Percentiles rank a stretch among this genome's conserved stretches.
phyloP scores from a whole-genome alignment of 2,888 invertebrate species.

The Scotopteryx bipunctaria region DNA sequence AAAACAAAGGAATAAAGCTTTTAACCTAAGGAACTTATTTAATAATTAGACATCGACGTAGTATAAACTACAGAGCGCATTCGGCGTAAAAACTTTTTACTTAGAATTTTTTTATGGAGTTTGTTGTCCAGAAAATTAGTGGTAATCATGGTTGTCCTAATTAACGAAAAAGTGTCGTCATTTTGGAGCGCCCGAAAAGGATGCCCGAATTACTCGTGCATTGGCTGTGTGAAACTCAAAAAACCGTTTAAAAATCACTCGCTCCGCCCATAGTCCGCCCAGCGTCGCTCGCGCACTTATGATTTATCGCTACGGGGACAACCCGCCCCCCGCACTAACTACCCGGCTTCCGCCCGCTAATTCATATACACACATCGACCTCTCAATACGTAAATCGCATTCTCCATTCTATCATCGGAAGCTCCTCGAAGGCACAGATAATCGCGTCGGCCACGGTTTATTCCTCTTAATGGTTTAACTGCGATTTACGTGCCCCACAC shows the following conservation, averaged over 20 bases:
- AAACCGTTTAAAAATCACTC: slow-evolving; percentile 82
- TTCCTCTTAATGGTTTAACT: slow-evolving; percentile 58
- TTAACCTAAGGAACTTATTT: background rate
- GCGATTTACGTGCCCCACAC: slow-evolving; percentile 52
- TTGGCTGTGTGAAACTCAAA: slow-evolving; percentile 77
- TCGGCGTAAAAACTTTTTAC: slow-evolving; percentile 26
- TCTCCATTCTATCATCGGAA: slow-evolving; percentile 62
- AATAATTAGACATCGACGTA: background rate
- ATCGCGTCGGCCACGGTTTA: slow-evolving; percentile 62
- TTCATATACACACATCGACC: slow-evolving; percentile 68
- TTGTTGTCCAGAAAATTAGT: slow-evolving; percentile 67
- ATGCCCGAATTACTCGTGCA: slow-evolving; percentile 72
- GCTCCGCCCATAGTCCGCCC: slow-evolving; percentile 79
- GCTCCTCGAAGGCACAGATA: slow-evolving; percentile 42
- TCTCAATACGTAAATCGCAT: slow-evolving; percentile 69
- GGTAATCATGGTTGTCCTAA: slow-evolving; percentile 76
- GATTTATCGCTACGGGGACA: slow-evolving; percentile 80
- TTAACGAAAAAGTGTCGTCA: slow-evolving; percentile 80
- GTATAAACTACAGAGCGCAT: background rate
- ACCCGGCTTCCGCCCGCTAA: slow-evolving; percentile 76
- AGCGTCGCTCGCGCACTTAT: slow-evolving; percentile 76
- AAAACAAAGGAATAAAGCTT: background rate
- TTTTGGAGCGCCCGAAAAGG: slow-evolving; percentile 74
- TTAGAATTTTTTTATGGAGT: slow-evolving; percentile 31
- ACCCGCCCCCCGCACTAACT: slow-evolving; percentile 77